Conservation (phyloP, 2,797 vertebrate genomes). For the Chromis chromis region DNA sequence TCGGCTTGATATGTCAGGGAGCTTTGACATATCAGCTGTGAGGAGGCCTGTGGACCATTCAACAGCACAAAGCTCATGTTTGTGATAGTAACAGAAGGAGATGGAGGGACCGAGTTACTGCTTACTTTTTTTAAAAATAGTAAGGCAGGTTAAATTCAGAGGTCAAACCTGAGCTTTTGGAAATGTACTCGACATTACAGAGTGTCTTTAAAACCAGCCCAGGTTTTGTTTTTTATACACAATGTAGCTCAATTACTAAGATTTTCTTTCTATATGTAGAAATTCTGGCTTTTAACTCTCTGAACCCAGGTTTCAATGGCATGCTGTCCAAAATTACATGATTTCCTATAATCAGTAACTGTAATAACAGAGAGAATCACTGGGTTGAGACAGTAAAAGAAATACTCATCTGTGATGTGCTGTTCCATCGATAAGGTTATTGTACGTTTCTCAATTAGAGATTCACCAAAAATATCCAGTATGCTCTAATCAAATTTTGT, state of each 20-base stretch:
- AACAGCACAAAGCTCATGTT: slow-evolving; percentile 67
- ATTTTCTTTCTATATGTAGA: slow-evolving; percentile 32
- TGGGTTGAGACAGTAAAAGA: too few relatives aligned
- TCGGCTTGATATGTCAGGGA: slow-evolving; percentile 32
- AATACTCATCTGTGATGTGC: too few relatives aligned
- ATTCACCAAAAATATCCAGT: too few relatives aligned
- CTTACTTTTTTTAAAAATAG: slow-evolving; percentile 15
- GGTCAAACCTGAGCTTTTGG: neutral
- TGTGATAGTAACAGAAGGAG: slow-evolving; percentile 33
- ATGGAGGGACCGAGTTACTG: slow-evolving; percentile 7
- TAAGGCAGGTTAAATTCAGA: slow-evolving; percentile 13
- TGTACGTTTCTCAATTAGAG: too few relatives aligned
- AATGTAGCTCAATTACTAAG: neutral
- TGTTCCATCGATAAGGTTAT: too few relatives aligned
- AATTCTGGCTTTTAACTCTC: slow-evolving; percentile 11
- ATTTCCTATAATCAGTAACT: too few relatives aligned
- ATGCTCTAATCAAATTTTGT: too few relatives aligned
- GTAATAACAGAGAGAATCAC: too few relatives aligned
- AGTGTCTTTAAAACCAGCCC: slow-evolving; percentile 52
- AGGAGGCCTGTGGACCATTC: slow-evolving; percentile 71
- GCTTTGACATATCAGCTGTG: slow-evolving; percentile 53
- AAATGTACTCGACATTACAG: neutral
- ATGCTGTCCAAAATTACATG: too few relatives aligned
- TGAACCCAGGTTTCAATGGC: too few relatives aligned
- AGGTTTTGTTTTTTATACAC: slow-evolving; percentile 39